Evolutionary conservation across 2,888 invertebrate species (phyloP).

Genomic region (Spialia ferax): DNA sequence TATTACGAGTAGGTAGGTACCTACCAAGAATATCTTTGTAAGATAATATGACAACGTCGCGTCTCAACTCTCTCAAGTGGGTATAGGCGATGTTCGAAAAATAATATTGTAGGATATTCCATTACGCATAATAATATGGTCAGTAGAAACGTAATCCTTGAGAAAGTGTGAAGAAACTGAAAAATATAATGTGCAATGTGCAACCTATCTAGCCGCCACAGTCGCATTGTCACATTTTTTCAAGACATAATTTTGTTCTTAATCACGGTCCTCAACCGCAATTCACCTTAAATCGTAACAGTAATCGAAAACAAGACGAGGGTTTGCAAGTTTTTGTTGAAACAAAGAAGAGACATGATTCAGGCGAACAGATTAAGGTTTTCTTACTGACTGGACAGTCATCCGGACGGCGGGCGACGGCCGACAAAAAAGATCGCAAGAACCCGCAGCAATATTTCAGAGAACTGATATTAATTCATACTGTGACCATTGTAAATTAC

Average conservation of each 20-base stretch:
- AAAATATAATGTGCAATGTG: too few species aligned
- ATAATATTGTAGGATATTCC: too few species aligned
- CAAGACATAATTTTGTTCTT: too few species aligned
- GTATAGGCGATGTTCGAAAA: too few species aligned
- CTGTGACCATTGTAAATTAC: not conserved
- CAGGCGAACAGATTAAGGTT: constrained; percentile 3
- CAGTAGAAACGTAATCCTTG: too few species aligned
- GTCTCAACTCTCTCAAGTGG: too few species aligned
- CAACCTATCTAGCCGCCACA: too few species aligned
- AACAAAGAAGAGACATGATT: constrained; percentile 8
- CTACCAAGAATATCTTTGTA: too few species aligned
- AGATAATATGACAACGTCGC: too few species aligned
- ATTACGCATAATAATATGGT: too few species aligned
- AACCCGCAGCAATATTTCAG: not conserved
- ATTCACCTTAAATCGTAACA: not conserved
- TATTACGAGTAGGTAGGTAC: too few species aligned
- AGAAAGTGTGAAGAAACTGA: too few species aligned
- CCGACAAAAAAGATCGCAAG: not conserved
- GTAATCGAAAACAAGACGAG: not conserved
- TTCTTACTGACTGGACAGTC: constrained; percentile 4
- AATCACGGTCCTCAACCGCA: not conserved
- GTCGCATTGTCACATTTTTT: not conserved
- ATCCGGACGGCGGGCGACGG: not conserved
- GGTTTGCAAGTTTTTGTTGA: not conserved
- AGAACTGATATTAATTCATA: not conserved